Evolutionary conservation across 1,140 invertebrate genomes (phyloP).

Genomic region (Lethocerus indicus): DNA sequence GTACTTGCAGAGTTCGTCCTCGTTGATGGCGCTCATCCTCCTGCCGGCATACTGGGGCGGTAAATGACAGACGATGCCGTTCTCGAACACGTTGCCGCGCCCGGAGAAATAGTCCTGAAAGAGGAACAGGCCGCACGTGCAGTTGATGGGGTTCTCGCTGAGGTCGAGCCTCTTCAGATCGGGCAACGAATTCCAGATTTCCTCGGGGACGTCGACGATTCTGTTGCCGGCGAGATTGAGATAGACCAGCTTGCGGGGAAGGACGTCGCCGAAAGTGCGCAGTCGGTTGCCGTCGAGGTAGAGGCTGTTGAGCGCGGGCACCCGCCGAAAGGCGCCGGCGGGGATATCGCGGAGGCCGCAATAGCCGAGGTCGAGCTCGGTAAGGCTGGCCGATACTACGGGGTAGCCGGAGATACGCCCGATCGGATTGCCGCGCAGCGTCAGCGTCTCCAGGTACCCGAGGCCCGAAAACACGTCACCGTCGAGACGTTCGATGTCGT

Average conservation of each 20-base stretch:
- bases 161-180: slow-evolving; percentile 16
- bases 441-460: slow-evolving; percentile 10
- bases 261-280: slow-evolving; percentile 12
- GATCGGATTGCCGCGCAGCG: slow-evolving; percentile 17
- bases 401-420: slow-evolving; percentile 9
- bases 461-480: slow-evolving; percentile 21
- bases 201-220: slow-evolving; percentile 16
- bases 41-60: slow-evolving; percentile 14
- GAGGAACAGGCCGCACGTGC: slow-evolving; percentile 17
- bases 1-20: slow-evolving; percentile 17
- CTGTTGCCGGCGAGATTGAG: slow-evolving; percentile 17
- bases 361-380: slow-evolving; percentile 16
- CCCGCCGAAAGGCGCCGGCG: slow-evolving; percentile 10
- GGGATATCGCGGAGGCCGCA: slow-evolving; percentile 16
- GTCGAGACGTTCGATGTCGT: slow-evolving; percentile 47
- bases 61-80: slow-evolving; percentile 15
- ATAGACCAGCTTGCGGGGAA: slow-evolving; percentile 16
- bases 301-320: slow-evolving; percentile 13
- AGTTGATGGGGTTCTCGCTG: slow-evolving; percentile 19
- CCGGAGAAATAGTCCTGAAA: slow-evolving; percentile 19
- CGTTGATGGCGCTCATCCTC: slow-evolving; percentile 15
- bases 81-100: slow-evolving; percentile 14
- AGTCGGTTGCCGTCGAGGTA: slow-evolving; percentile 17
- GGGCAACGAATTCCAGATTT: slow-evolving; percentile 13
- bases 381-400: slow-evolving; percentile 16